These are phyloP conservation scores for Iselma pallidipennis DNA, from an alignment of 2,888 invertebrate species.

Conservation along the genomic window DNA sequence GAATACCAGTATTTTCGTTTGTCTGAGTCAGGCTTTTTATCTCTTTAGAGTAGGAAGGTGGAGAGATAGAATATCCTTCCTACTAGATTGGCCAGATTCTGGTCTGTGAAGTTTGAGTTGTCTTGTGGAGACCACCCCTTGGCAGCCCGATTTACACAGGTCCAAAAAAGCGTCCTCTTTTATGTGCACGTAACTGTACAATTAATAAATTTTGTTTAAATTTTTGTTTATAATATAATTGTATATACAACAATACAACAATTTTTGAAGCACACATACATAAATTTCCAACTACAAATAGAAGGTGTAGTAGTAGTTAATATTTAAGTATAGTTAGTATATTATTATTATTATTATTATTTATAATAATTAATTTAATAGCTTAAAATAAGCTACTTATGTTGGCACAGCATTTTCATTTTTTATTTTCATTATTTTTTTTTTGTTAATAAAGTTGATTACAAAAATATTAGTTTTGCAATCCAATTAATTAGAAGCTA, in stretches of 20 bases:
- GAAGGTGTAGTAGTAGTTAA: slow-evolving; percentile 21
- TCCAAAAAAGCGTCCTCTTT: no score
- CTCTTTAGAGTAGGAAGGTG: no score
- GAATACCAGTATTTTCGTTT: no score
- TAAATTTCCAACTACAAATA: slow-evolving; percentile 31
- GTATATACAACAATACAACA: slow-evolving; percentile 36
- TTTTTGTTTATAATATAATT: slow-evolving; percentile 21
- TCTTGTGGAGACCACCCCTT: no score
- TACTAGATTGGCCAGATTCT: no score
- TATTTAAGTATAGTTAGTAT: background rate
- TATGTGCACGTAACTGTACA: no score
- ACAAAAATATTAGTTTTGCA: slow-evolving; percentile 51
- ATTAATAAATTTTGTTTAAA: background rate
- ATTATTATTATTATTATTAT: no score
- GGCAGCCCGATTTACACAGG: no score
- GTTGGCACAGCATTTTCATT: slow-evolving; percentile 47
- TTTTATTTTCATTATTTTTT: slow-evolving; percentile 18
- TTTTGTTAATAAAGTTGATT: slow-evolving; percentile 45
- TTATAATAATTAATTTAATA: slow-evolving; percentile 14
- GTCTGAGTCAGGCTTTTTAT: no score
- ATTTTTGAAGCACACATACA: slow-evolving; percentile 36
- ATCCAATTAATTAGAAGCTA: slow-evolving; percentile 50
- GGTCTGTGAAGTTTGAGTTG: no score
- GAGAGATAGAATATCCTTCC: no score
- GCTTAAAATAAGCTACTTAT: slow-evolving; percentile 27